Percentiles rank a stretch among this genome's conserved stretches.
phyloP scores from a whole-genome alignment of 2,113 vertebrate species.

The Paradisaea rubra region DNA sequence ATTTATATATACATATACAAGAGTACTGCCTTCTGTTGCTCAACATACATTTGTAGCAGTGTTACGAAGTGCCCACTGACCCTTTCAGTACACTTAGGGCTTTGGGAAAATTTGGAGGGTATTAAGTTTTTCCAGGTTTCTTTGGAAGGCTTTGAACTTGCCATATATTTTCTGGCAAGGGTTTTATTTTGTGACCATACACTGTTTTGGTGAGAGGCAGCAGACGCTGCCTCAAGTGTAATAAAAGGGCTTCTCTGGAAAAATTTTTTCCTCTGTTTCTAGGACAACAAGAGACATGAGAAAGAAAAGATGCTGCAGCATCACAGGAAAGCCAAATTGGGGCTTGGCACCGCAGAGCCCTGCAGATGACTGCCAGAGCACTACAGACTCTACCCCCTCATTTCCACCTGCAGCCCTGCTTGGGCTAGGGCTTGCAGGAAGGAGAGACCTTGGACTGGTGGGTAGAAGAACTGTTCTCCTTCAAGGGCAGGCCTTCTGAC shows the following conservation, averaged over 20 bases:
- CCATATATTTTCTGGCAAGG: not conserved
- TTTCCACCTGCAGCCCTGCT: not conserved
- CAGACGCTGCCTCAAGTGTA: not conserved
- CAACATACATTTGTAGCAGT: not conserved
- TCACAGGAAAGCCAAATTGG: not conserved
- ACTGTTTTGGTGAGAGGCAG: not conserved
- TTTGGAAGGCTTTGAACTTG: not conserved
- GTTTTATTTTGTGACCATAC: not conserved
- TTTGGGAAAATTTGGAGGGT: not conserved
- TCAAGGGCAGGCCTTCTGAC: not conserved
- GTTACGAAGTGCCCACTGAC: not conserved
- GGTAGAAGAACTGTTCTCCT: not conserved
- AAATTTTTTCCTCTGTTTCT: slow-evolving; percentile 49
- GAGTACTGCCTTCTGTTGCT: not conserved
- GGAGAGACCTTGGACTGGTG: not conserved
- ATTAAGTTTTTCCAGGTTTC: not conserved
- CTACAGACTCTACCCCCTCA: accelerated
- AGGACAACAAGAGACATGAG: slow-evolving; percentile 51
- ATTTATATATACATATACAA: not conserved
- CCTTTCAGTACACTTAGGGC: not conserved
- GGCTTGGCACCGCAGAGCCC: not conserved
- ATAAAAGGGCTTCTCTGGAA: slow-evolving; percentile 11
- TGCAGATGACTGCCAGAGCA: not conserved
- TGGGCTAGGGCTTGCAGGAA: not conserved
- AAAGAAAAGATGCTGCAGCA: slow-evolving; percentile 19